A percentile compares a stretch with the other conserved stretches of the same genome.
Evolutionary conservation across 2,113 vertebrate genomes (phyloP).

Genomic region (Pipa parva): DNA sequence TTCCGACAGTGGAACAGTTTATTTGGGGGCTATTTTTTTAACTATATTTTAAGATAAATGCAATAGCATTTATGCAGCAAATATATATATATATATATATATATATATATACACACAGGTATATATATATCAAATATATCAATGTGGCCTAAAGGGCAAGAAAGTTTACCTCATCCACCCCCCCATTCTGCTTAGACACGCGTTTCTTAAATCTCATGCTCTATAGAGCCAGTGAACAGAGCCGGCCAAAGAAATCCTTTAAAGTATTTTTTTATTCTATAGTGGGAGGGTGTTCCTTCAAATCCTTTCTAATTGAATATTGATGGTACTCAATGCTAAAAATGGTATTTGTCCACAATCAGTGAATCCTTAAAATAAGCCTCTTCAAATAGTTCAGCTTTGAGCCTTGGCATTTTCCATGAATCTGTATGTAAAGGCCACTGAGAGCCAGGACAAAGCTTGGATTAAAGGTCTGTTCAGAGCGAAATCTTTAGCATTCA

Average conservation of each 20-base stretch:
- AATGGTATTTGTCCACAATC: conserved; percentile 70
- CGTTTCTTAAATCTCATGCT: conserved; percentile 52
- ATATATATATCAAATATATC: no score
- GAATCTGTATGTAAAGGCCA: conserved; percentile 62
- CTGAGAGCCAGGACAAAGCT: conserved; percentile 59
- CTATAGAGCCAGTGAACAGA: conserved; percentile 51
- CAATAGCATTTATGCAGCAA: no score
- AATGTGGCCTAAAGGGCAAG: no score
- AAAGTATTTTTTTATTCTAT: conserved; percentile 53
- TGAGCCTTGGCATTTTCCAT: conserved; percentile 60
- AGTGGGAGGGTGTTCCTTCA: conserved; percentile 57
- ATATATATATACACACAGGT: no score
- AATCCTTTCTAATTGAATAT: conserved; percentile 64
- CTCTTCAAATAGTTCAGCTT: conserved; percentile 62
- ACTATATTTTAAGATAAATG: no score
- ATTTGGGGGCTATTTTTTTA: no score
- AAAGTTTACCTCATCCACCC: no score
- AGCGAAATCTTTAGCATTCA: conserved; percentile 65
- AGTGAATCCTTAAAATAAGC: conserved; percentile 68
- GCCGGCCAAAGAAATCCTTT: conserved; percentile 53
- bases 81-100: no score
- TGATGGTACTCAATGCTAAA: conserved; percentile 68
- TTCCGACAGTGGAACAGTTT: no score
- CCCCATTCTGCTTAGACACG: conserved; percentile 53
- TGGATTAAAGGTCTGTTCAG: conserved; percentile 64